These are phyloP conservation scores for Octodonta nipae DNA, from an alignment of 2,888 invertebrate genomes.

Conservation along the genomic window DNA sequence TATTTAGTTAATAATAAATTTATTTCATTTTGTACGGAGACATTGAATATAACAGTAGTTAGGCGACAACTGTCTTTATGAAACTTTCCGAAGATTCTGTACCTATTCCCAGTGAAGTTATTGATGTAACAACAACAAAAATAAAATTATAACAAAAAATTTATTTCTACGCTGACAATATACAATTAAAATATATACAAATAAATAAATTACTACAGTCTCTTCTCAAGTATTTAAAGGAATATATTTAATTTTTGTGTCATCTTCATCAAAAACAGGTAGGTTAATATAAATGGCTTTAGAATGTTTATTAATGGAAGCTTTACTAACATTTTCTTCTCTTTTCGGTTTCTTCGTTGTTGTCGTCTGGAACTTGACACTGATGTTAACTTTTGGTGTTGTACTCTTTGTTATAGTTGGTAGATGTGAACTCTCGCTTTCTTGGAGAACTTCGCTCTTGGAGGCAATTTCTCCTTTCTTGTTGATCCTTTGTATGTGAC, in stretches of 20 bases:
- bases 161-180: too few species aligned
- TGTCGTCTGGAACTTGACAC: too few species aligned
- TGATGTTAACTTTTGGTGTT: too few species aligned
- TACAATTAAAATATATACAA: background rate
- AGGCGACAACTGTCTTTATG: too few species aligned
- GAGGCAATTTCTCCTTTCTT: slow-evolving; percentile 16
- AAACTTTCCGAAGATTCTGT: too few species aligned
- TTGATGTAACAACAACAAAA: too few species aligned
- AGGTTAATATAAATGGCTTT: slow-evolving; percentile 31
- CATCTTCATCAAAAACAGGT: slow-evolving; percentile 30
- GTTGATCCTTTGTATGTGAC: slow-evolving; percentile 31
- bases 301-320: slow-evolving; percentile 11
- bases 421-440: background rate
- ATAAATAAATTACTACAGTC: background rate
- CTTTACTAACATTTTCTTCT: slow-evolving; percentile 18
- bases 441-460: background rate
- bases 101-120: too few species aligned
- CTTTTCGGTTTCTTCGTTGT: slow-evolving; percentile 6
- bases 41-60: too few species aligned
- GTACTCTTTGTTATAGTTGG: slow-evolving; percentile 4
- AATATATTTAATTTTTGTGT: slow-evolving; percentile 29
- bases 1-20: too few species aligned
- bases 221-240: too few species aligned
- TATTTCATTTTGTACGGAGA: too few species aligned
- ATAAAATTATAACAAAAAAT: too few species aligned